Evolutionary conservation across 2,888 invertebrate species (phyloP).

Genomic region (Zaprionus obscuricornis): DNA sequence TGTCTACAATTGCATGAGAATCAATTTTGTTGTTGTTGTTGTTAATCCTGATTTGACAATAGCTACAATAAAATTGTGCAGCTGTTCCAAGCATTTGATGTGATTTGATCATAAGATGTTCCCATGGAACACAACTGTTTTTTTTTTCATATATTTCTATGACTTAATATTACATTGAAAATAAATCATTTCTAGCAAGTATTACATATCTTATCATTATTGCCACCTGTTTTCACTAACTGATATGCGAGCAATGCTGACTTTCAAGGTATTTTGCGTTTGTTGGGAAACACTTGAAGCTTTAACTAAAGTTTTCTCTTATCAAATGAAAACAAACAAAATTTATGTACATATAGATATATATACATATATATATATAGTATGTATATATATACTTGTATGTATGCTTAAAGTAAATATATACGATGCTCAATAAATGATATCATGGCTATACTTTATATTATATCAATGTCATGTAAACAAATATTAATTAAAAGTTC

Average conservation of each 20-base stretch:
- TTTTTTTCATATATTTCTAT: slow-evolving; percentile 6
- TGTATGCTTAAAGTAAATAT: neutral
- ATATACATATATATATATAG: neutral
- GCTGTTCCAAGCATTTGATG: slow-evolving; percentile 47
- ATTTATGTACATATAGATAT: no score
- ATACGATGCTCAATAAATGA: no score
- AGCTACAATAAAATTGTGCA: slow-evolving; percentile 22
- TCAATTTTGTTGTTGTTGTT: slow-evolving; percentile 35
- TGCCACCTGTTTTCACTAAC: slow-evolving; percentile 35
- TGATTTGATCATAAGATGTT: slow-evolving; percentile 1
- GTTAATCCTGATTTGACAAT: slow-evolving; percentile 52
- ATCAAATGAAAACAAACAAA: no score
- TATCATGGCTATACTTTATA: no score
- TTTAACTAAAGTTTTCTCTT: no score
- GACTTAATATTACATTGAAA: slow-evolving; percentile 28
- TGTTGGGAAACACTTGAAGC: slow-evolving; percentile 19
- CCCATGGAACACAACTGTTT: no score
- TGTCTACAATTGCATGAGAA: slow-evolving; percentile 41
- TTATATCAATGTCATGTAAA: no score
- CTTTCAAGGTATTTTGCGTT: slow-evolving; percentile 31
- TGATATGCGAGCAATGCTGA: slow-evolving; percentile 9
- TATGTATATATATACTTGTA: neutral
- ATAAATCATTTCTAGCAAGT: no score
- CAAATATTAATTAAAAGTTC: no score
- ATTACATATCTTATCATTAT: slow-evolving; percentile 46